These are phyloP conservation scores for Tribolium freemani DNA, from an alignment of 2,888 invertebrate genomes.

Conservation along the genomic window DNA sequence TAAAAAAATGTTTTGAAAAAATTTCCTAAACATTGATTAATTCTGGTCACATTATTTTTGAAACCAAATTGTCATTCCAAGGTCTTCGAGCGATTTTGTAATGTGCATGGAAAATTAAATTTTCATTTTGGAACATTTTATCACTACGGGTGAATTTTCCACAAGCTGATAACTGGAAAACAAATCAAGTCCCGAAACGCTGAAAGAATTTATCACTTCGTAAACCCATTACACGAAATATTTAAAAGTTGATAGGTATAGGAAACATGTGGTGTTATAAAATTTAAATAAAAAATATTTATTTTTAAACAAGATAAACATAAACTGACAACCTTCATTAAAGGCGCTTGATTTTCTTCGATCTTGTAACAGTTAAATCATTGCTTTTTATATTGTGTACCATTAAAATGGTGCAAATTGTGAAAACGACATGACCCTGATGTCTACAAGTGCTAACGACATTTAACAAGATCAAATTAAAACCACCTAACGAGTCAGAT, in stretches of 20 bases:
- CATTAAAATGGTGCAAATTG: slow-evolving; percentile 21
- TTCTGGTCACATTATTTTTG: too few species aligned
- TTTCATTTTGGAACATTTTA: too few species aligned
- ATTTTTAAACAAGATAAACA: slow-evolving; percentile 18
- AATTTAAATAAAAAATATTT: slow-evolving; percentile 7
- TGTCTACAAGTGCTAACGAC: slow-evolving; percentile 30
- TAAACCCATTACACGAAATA: background rate
- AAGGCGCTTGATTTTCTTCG: background rate
- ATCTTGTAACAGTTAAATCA: background rate
- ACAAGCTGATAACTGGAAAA: background rate
- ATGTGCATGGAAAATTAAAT: too few species aligned
- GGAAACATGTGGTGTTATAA: slow-evolving; percentile 4
- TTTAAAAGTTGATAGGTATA: background rate
- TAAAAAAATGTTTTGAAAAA: too few species aligned
- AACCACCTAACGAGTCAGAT: slow-evolving; percentile 15
- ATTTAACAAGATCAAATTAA: slow-evolving; percentile 32
- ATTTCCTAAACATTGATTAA: too few species aligned
- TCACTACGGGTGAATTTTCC: background rate
- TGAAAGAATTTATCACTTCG: slow-evolving; percentile 6
- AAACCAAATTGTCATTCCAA: too few species aligned
- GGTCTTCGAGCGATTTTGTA: too few species aligned
- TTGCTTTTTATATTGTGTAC: slow-evolving; percentile 10
- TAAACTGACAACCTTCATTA: slow-evolving; percentile 6
- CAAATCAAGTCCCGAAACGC: background rate
- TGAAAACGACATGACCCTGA: slow-evolving; percentile 23